phyloP scores from a whole-genome alignment of 35 echinoderm and acorn worm genomes.

The Heliocidaris tuberculata region DNA sequence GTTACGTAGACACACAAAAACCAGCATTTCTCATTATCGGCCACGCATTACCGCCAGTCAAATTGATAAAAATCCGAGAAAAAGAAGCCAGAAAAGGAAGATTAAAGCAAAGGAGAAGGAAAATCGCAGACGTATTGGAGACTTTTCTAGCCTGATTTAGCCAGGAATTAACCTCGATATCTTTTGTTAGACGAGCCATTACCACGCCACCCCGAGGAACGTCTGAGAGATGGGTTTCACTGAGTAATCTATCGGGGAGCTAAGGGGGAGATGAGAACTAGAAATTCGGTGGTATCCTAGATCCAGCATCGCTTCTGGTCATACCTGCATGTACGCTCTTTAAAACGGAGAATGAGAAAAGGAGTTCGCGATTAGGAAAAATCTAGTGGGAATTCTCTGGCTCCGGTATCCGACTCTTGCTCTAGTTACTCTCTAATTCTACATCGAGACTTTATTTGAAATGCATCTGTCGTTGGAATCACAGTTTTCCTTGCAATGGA shows the following conservation, averaged over 20 bases:
- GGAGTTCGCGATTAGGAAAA: neutral
- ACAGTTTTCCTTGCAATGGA: neutral
- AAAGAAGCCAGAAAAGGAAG: neutral
- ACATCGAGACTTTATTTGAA: neutral
- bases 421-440: neutral
- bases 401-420: neutral
- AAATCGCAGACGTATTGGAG: conserved; percentile 28
- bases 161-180: conserved; percentile 44
- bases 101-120: neutral
- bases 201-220: conserved; percentile 5
- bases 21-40: conserved; percentile 25
- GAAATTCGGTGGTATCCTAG: neutral
- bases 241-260: neutral
- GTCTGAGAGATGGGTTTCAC: neutral
- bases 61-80: neutral
- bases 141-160: conserved; percentile 53
- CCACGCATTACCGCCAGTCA: neutral
- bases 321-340: neutral
- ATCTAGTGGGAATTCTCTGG: neutral
- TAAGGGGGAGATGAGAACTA: neutral
- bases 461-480: neutral
- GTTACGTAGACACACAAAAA: conserved; percentile 21
- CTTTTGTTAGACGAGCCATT: conserved; percentile 22
- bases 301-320: neutral
- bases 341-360: neutral